phyloP scores from a whole-genome alignment of 1,140 invertebrate genomes.

The Bicyclus anynana region DNA sequence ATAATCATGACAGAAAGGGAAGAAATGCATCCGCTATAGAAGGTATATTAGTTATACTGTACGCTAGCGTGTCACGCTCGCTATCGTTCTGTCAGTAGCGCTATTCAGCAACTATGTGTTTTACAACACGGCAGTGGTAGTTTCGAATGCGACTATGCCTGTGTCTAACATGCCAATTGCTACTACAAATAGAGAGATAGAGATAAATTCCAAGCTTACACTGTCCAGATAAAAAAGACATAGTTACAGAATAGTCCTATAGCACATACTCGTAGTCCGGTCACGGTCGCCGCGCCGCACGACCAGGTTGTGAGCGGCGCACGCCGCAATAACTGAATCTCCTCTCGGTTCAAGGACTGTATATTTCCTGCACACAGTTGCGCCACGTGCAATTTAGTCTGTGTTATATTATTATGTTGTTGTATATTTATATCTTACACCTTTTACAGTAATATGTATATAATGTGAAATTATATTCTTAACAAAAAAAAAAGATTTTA shows the following conservation, averaged over 20 bases:
- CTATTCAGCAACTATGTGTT: too few species aligned
- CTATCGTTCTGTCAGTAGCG: too few species aligned
- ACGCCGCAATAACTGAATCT: constrained; percentile 61
- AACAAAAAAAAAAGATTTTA: constrained; percentile 71
- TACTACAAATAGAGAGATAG: too few species aligned
- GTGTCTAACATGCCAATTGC: too few species aligned
- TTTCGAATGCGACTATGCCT: too few species aligned
- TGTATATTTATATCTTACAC: constrained; percentile 72
- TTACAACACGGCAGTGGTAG: too few species aligned
- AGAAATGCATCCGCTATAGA: too few species aligned
- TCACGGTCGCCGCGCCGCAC: constrained; percentile 4
- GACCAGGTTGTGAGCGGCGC: constrained; percentile 60
- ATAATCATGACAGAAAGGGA: too few species aligned
- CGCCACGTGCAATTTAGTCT: constrained; percentile 75
- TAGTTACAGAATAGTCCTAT: not conserved
- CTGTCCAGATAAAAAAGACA: too few species aligned
- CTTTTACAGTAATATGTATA: constrained; percentile 71
- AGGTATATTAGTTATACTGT: too few species aligned
- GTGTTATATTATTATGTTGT: constrained; percentile 76
- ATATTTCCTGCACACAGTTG: constrained; percentile 69
- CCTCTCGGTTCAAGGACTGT: constrained; percentile 69
- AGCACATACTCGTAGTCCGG: not conserved
- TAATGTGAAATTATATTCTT: constrained; percentile 74
- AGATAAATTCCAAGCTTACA: too few species aligned
- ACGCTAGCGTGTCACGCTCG: too few species aligned